These are phyloP conservation scores for Metallyticus violacea DNA, from an alignment of 2,888 invertebrate genomes.

Conservation along the genomic window DNA sequence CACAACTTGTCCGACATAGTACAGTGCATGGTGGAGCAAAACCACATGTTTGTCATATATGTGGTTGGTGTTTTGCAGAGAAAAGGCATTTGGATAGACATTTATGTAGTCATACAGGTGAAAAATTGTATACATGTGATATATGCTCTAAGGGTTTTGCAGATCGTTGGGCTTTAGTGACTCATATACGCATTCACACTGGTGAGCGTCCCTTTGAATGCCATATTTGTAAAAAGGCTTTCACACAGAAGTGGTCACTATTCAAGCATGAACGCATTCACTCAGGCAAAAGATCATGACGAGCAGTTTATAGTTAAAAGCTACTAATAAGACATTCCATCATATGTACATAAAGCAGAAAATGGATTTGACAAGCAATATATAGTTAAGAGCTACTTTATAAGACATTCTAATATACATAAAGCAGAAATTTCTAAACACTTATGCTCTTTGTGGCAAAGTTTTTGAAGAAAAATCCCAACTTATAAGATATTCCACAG, in stretches of 20 bases:
- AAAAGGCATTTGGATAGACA: constrained; percentile 24
- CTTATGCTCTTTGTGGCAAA: constrained; percentile 36
- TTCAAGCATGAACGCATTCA: constrained; percentile 50
- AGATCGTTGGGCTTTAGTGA: constrained; percentile 46
- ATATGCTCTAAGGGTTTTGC: constrained; percentile 46
- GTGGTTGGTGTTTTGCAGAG: constrained; percentile 20
- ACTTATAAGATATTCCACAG: constrained; percentile 18
- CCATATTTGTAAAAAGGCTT: constrained; percentile 36
- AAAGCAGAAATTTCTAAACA: constrained; percentile 46
- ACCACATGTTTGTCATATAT: constrained; percentile 23
- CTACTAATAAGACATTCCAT: constrained; percentile 43
- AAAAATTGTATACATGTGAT: constrained; percentile 47
- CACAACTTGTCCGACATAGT: constrained; percentile 21
- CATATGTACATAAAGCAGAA: constrained; percentile 51
- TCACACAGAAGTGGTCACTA: constrained; percentile 43
- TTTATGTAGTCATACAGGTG: constrained; percentile 38
- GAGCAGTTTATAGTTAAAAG: constrained; percentile 39
- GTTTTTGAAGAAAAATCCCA: constrained; percentile 24
- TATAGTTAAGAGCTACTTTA: constrained; percentile 35
- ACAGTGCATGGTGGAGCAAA: constrained; percentile 25
- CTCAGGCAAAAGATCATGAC: constrained; percentile 47
- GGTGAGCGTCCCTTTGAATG: constrained; percentile 39
- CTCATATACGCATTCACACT: constrained; percentile 38
- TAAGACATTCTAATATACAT: constrained; percentile 48
- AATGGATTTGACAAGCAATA: constrained; percentile 43